Evolutionary conservation across 2,113 vertebrate genomes (phyloP), one percentile per base, ranked within the genome.

Genomic region (Oostethus manadensis): DNA sequence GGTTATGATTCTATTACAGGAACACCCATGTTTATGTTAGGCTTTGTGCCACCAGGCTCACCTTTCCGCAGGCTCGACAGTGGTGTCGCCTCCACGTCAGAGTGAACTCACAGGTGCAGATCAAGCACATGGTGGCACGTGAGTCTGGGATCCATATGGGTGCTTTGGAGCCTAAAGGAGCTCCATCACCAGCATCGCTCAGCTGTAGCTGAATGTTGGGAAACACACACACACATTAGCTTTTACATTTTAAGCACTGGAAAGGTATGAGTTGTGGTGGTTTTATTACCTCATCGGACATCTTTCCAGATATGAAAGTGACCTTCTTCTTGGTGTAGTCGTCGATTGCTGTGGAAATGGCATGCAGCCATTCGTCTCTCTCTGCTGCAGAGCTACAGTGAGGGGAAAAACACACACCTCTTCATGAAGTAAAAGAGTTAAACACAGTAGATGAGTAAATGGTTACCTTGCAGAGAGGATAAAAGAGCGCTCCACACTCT

Each of bases 131-230:
- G 0, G 96, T 98, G 72, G 92, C 89, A 61, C 97, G 90, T 0
- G 88, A 92, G 60, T 99, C 97, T 22, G 97, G 97, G 74, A 99
- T 94, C 97, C 97, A 99, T 71, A 99, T 98, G 0, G 97, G 96
- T 66, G 97, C 97, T 79, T 95, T 99, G 58, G 94, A 91, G 22
- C 97, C 97, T 58, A 99, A 79, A 0, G 90, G 85, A 70, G 88
- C 89, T 0, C 87, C 88, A 65, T 90, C 89, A 6, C 80, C 87
- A 20, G 58, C 66, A 23, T 90, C 88, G 6, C 60, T n/a, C 1
- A 46, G 14, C 51, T 92, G 91, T 4, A 78, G 81, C 95, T 97
- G 50, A 8, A 68, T 1, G 15, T 9, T 20, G 6, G 44, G 8
- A 22, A 13, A 54, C 56, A 57, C 1, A 59, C 9, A 59, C 9